phyloP scores from a whole-genome alignment of 2,888 invertebrate genomes.

The Anodontia alba region DNA sequence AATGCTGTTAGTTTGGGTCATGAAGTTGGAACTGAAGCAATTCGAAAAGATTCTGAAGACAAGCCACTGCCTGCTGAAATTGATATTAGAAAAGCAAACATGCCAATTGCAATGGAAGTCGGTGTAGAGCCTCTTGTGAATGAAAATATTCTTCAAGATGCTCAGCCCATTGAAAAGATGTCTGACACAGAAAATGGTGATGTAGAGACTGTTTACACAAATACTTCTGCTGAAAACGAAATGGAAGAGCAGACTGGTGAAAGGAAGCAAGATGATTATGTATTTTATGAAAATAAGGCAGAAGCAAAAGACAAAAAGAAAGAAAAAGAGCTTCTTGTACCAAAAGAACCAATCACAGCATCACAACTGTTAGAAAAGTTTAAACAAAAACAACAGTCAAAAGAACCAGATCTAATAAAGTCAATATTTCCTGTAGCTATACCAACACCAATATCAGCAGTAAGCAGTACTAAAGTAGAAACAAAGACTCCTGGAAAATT shows the following conservation, averaged over 20 bases:
- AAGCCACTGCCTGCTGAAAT: background rate
- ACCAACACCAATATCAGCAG: conserved; percentile 9
- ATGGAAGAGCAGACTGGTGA: background rate
- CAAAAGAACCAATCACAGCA: conserved; percentile 57
- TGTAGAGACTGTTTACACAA: no score
- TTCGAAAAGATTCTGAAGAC: background rate
- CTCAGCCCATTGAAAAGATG: background rate
- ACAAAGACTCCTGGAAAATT: conserved; percentile 40
- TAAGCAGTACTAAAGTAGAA: background rate
- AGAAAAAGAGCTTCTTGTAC: conserved; percentile 16
- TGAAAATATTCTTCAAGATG: background rate
- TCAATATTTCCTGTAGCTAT: conserved; percentile 22
- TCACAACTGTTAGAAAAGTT: conserved; percentile 60
- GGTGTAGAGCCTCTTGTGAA: background rate
- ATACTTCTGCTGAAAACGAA: background rate
- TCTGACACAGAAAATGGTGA: background rate
- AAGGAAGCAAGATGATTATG: conserved; percentile 32
- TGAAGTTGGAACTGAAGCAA: background rate
- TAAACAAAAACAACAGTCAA: conserved; percentile 48
- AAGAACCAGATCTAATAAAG: conserved; percentile 20
- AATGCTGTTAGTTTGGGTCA: background rate
- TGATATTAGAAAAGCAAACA: background rate
- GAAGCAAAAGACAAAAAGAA: conserved; percentile 41
- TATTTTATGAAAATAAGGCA: conserved; percentile 43
- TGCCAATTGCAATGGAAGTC: background rate